Conservation (phyloP, 2,797 vertebrate species). For the Sandelia bainsii region DNA sequence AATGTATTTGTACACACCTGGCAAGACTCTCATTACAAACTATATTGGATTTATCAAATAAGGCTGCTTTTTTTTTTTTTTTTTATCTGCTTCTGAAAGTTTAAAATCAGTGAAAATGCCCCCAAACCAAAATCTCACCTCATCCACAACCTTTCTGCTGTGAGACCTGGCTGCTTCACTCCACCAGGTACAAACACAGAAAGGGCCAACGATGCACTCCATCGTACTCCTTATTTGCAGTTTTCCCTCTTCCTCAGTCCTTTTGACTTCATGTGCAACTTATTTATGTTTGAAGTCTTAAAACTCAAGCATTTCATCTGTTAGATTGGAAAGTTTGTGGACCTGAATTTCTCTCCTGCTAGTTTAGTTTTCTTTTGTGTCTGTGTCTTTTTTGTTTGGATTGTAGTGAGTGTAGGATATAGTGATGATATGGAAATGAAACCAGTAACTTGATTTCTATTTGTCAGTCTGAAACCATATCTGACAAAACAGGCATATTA, state of each 20-base stretch:
- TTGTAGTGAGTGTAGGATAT: not conserved
- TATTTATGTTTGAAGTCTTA: conserved; percentile 9
- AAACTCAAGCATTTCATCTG: conserved; percentile 7
- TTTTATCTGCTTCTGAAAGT: conserved; percentile 13
- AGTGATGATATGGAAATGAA: conserved; percentile 1
- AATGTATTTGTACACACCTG: conserved; percentile 34
- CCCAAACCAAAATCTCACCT: conserved; percentile 28
- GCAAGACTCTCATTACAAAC: conserved; percentile 33
- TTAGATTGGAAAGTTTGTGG: conserved; percentile 1
- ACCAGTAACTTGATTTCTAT: not conserved
- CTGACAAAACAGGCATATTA: not conserved
- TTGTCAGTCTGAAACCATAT: not conserved
- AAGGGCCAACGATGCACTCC: conserved; percentile 38
- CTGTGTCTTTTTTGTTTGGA: conserved; percentile 3
- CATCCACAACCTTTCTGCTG: conserved; percentile 13
- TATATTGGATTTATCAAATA: conserved; percentile 35
- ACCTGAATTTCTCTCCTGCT: not conserved
- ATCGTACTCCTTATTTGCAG: conserved; percentile 8
- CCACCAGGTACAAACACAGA: conserved; percentile 23
- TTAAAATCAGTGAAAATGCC: conserved; percentile 30
- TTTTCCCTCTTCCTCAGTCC: not conserved
- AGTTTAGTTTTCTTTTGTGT: conserved; percentile 16
- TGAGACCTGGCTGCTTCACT: conserved; percentile 42
- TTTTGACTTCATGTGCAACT: conserved; percentile 5
- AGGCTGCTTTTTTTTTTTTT: conserved; percentile 13